Evolutionary conservation across 2,113 vertebrate species (phyloP).

Genomic region (Ptychochromis oligacanthus): DNA sequence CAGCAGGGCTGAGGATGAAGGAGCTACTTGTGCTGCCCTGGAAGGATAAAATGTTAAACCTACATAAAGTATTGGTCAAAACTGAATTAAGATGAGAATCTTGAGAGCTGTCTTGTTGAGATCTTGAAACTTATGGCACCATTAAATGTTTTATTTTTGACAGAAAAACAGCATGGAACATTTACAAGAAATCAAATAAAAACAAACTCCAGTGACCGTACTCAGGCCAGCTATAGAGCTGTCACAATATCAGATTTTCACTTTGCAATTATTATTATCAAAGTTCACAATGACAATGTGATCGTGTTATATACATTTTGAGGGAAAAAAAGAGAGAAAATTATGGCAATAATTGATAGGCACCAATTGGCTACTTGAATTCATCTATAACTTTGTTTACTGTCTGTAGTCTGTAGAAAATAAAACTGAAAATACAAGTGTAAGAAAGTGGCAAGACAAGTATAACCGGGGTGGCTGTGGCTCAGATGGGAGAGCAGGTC

Average conservation of each 20-base stretch:
- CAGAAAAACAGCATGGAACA: background rate
- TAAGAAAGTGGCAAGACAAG: too few relatives aligned
- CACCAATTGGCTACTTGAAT: too few relatives aligned
- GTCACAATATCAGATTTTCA: background rate
- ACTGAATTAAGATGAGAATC: background rate
- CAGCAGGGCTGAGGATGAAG: background rate
- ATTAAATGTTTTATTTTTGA: background rate
- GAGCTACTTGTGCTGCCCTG: background rate
- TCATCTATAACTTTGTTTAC: too few relatives aligned
- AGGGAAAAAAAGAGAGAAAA: too few relatives aligned
- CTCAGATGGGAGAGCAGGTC: too few relatives aligned
- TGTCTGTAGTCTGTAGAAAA: too few relatives aligned
- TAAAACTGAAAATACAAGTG: too few relatives aligned
- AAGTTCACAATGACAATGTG: too few relatives aligned
- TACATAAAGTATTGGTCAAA: background rate
- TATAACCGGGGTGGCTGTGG: too few relatives aligned
- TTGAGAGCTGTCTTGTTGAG: background rate
- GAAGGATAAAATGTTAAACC: too few relatives aligned
- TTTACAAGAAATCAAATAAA: background rate
- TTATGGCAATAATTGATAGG: too few relatives aligned
- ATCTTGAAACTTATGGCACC: background rate
- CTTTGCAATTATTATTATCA: background rate
- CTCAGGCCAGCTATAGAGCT: background rate
- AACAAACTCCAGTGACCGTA: background rate
- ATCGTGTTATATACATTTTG: too few relatives aligned